These are phyloP conservation scores for Hypomesus transpacificus DNA, from an alignment of 2,113 vertebrate species.

Conservation along the genomic window DNA sequence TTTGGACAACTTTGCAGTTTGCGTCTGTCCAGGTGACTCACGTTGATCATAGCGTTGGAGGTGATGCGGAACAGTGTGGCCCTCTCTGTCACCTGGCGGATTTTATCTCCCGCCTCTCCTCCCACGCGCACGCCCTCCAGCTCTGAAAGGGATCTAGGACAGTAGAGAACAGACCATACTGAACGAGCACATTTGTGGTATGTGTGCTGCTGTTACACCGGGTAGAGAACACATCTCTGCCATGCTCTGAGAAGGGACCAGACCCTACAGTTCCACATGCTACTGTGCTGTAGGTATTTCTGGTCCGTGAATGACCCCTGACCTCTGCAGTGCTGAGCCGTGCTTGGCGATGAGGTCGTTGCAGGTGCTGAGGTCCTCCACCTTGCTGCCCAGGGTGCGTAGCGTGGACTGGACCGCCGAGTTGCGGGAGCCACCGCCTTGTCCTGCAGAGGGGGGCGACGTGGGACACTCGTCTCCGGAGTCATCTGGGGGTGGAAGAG, in stretches of 20 bases:
- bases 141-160: conserved; percentile 84
- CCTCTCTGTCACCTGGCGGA: conserved; percentile 92
- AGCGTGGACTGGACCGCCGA: conserved; percentile 89
- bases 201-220: too few species aligned
- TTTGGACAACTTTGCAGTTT: too few species aligned
- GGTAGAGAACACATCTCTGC: too few species aligned
- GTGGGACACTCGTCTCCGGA: conserved; percentile 84
- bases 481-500: conserved; percentile 74
- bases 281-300: too few species aligned
- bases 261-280: too few species aligned
- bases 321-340: conserved; percentile 90
- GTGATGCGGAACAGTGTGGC: conserved; percentile 96
- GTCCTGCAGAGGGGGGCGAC: conserved; percentile 67
- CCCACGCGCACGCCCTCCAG: conserved; percentile 82
- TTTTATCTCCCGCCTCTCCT: conserved; percentile 85
- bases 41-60: conserved; percentile 98
- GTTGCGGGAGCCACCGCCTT: conserved; percentile 72
- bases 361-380: conserved; percentile 93
- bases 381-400: conserved; percentile 86
- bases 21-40: conserved; percentile 60
- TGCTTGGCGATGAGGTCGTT: conserved; percentile 97
- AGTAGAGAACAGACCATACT: neutral
- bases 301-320: neutral
- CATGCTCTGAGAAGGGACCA: too few species aligned
- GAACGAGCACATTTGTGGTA: too few species aligned